phyloP scores from a whole-genome alignment of 2,113 vertebrate genomes.

The Antigone vipio region DNA sequence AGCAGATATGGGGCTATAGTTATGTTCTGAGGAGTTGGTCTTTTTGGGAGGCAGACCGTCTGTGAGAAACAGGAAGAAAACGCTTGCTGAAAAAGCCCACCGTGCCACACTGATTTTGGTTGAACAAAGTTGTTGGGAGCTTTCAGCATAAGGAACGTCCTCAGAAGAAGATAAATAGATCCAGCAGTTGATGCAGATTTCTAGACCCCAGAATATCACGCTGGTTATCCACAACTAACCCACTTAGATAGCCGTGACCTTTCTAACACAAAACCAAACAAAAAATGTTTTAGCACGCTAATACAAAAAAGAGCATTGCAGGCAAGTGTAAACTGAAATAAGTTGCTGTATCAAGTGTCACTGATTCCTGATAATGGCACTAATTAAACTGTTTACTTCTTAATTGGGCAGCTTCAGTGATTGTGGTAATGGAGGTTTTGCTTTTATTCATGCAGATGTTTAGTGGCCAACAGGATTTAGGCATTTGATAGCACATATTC shows the following conservation, averaged over 20 bases:
- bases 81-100: neutral
- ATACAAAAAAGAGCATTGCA: neutral
- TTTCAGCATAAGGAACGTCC: neutral
- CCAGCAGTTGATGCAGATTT: neutral
- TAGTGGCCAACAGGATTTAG: neutral
- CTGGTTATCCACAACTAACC: neutral
- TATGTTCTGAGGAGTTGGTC: neutral
- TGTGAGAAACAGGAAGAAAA: constrained; percentile 17
- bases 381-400: neutral
- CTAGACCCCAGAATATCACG: neutral
- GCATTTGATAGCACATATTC: neutral
- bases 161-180: neutral
- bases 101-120: neutral
- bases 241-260: neutral
- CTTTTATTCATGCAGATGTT: neutral
- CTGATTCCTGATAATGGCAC: neutral
- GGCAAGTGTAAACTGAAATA: neutral
- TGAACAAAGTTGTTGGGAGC: neutral
- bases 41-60: neutral
- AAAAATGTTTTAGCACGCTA: neutral
- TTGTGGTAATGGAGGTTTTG: neutral
- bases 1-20: neutral
- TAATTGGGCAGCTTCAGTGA: neutral
- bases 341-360: neutral
- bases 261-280: neutral